A percentile compares a stretch with the other conserved stretches of the same genome.
Conservation (phyloP, 2,888 invertebrate species). For the Synanthedon myopaeformis region DNA sequence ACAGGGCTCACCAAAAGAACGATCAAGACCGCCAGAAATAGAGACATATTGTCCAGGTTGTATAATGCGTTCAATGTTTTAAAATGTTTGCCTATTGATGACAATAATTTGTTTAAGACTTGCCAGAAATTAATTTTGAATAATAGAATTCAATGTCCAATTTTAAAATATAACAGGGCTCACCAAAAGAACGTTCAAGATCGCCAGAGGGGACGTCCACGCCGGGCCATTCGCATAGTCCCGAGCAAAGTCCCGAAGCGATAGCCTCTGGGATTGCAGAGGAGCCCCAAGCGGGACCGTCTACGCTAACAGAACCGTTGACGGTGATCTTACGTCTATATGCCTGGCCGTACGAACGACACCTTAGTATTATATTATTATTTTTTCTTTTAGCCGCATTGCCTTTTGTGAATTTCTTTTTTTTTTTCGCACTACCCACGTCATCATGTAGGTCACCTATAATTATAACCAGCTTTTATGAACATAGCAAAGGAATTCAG, state of each 20-base stretch:
- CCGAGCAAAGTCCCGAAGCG: slow-evolving; percentile 23
- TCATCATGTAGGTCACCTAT: slow-evolving; percentile 1
- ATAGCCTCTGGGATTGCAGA: slow-evolving; percentile 25
- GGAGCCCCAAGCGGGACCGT: slow-evolving; percentile 49
- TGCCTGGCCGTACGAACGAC: slow-evolving; percentile 69
- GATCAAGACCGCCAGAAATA: slow-evolving; percentile 35
- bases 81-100: no score
- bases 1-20: slow-evolving; percentile 41
- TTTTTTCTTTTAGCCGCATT: slow-evolving; percentile 58
- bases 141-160: background rate
- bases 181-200: slow-evolving; percentile 34
- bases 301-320: slow-evolving; percentile 43
- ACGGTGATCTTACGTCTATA: slow-evolving; percentile 65
- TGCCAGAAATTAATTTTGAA: slow-evolving; percentile 1
- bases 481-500: slow-evolving; percentile 60
- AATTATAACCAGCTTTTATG: slow-evolving; percentile 21
- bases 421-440: slow-evolving; percentile 26
- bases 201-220: slow-evolving; percentile 37
- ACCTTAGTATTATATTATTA: slow-evolving; percentile 42
- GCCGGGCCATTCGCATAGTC: slow-evolving; percentile 28
- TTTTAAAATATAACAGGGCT: slow-evolving; percentile 23
- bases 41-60: no score
- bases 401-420: slow-evolving; percentile 36
- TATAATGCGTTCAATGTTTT: no score
- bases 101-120: no score